Evolutionary conservation across 2,113 vertebrate species (phyloP).

Genomic region (Orcinus orca): DNA sequence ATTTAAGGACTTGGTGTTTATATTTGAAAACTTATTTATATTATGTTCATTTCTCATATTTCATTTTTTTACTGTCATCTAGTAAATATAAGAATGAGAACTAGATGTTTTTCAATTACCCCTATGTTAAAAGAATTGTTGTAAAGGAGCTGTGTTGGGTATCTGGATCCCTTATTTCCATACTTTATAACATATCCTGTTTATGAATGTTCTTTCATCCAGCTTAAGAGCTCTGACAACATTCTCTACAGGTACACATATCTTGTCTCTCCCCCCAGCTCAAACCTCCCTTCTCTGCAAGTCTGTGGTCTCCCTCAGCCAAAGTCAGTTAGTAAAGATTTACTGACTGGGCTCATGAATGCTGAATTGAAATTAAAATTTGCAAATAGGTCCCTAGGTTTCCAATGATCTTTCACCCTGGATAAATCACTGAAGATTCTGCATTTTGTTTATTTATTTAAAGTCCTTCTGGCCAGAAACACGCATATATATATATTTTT

Average conservation of each 20-base stretch:
- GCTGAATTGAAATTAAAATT: constrained; percentile 53
- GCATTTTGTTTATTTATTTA: constrained; percentile 63
- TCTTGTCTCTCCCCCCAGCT: background rate
- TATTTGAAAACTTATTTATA: background rate
- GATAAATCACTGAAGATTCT: constrained; percentile 56
- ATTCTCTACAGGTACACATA: background rate
- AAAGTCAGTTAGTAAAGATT: background rate
- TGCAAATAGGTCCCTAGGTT: constrained; percentile 33
- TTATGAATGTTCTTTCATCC: background rate
- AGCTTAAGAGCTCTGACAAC: background rate
- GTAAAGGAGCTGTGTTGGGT: background rate
- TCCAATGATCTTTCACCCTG: background rate
- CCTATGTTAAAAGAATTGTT: background rate
- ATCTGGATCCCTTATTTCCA: background rate
- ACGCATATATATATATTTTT: background rate
- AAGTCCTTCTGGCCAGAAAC: constrained; percentile 49
- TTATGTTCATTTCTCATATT: background rate
- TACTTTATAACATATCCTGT: background rate
- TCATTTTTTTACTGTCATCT: background rate
- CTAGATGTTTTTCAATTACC: background rate
- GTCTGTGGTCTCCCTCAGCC: background rate
- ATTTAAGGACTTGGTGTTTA: background rate
- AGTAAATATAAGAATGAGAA: constrained; percentile 20
- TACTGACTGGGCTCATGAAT: constrained; percentile 44
- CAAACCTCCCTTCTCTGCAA: background rate